phyloP scores from a whole-genome alignment of 2,888 invertebrate genomes.

The Sminthurinus aureus region DNA sequence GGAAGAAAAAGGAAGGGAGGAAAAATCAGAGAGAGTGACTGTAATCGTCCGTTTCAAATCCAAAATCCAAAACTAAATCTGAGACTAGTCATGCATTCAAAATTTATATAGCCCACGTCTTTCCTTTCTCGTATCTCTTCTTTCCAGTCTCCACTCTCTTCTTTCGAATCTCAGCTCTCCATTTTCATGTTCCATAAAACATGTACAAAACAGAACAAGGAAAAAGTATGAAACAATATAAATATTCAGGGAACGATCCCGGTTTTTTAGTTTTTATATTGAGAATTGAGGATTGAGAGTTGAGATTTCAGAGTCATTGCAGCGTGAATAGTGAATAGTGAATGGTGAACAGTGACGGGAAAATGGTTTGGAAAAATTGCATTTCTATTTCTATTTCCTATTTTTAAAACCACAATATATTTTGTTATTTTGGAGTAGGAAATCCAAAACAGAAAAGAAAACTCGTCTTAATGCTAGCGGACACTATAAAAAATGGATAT shows the following conservation, averaged over 20 bases:
- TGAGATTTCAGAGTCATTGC: neutral
- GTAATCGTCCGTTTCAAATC: slow-evolving; percentile 10
- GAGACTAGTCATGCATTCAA: neutral
- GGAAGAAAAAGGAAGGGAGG: neutral
- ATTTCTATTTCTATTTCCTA: neutral
- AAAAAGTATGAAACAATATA: neutral
- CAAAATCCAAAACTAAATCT: neutral
- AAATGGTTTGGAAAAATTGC: neutral
- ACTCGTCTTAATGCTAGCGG: too few relatives aligned
- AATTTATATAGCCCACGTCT: neutral
- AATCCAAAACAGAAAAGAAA: too few relatives aligned
- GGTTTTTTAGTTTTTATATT: neutral
- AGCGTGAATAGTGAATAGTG: too few relatives aligned
- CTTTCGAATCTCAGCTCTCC: too few relatives aligned
- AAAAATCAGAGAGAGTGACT: neutral
- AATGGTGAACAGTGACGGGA: neutral
- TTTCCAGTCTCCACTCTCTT: neutral
- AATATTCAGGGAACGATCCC: neutral
- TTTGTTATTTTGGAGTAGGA: too few relatives aligned
- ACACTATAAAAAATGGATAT: too few relatives aligned
- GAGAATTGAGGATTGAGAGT: neutral
- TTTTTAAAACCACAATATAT: neutral
- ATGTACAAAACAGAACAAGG: neutral
- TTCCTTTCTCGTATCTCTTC: neutral
- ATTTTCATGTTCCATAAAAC: neutral